Base-by-base conservation (phyloP, 2,113 vertebrate species). In the Eretmochelys imbricata region DNA sequence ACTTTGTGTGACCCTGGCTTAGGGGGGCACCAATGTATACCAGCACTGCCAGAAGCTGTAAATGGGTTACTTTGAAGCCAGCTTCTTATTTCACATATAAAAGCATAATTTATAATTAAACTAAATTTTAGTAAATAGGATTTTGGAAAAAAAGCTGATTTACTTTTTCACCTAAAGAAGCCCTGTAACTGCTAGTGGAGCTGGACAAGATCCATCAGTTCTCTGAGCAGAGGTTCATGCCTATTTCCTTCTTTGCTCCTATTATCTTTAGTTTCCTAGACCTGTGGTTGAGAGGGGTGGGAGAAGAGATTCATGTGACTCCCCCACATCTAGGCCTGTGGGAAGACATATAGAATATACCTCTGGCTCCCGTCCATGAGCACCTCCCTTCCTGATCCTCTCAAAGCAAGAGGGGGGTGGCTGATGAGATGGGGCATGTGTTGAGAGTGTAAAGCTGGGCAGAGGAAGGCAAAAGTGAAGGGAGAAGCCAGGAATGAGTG, bases 221-320 rank as follows among this genome's bases (percentile, higher is more conserved):
- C 10, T 48, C 54, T 0, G 1, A n/a, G 55, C 0, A 2, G 88
- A 46, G 72, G 7, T 59, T 90, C 35, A 84, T 86, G 85, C 42
- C 92, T 82, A 62, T 86, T 92, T 94, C 91, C 49, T 83, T 38
- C n/a, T 92, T 92, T 82, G 48, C 89, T 91, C 10, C 65, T 87
- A 82, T 62, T 79, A 10, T 46, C 49, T 50, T 91, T 87, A 46
- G 12, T 94, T 92, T 50, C 12, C 91, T 84, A 5, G 1, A 38
- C 55, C 92, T 84, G 5, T 84, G 51, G 51, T 53, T 95, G 27
- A 62, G 57, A 13, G 10, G 4, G 89, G 24, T 90, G 8, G 5
- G 89, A 93, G 90, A 50, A 62, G 84, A 88, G 29, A 7, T 49
- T 92, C 19, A 80, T 1, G 59, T 31, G 89, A 20, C 2, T 16